A percentile compares a stretch with the other conserved stretches of the same genome.
These are phyloP conservation scores for Glyphotaelius pellucidus DNA, from an alignment of 2,888 invertebrate species.

Conservation along the genomic window DNA sequence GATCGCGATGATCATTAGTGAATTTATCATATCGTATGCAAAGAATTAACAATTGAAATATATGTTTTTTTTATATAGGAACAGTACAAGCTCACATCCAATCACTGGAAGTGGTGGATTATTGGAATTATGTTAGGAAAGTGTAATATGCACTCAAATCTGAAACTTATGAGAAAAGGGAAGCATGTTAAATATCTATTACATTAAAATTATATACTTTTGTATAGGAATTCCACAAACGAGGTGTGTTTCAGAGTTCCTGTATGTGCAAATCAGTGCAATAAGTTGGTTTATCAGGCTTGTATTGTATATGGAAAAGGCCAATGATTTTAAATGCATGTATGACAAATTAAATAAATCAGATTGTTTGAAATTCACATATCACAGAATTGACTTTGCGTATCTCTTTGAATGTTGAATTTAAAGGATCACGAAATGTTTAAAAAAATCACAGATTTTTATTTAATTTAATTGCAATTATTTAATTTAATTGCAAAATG, in stretches of 20 bases:
- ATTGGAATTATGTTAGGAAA: neutral
- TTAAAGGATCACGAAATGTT: neutral
- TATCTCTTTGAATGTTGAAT: neutral
- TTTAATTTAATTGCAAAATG: neutral
- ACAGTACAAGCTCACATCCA: neutral
- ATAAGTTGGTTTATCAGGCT: neutral
- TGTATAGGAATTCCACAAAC: neutral
- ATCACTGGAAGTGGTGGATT: neutral
- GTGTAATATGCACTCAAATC: neutral
- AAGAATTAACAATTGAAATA: neutral
- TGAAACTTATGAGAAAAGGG: neutral
- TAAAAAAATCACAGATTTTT: neutral
- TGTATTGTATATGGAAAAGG: neutral
- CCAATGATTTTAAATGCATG: neutral
- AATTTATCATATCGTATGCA: neutral
- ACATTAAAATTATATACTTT: neutral
- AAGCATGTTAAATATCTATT: no score
- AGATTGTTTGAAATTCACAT: neutral
- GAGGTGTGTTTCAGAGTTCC: neutral
- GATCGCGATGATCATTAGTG: neutral
- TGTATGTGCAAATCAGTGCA: neutral
- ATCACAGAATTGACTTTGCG: neutral
- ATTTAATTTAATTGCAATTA: no score
- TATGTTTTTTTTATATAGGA: neutral
- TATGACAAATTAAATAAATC: neutral